phyloP scores from a whole-genome alignment of 2,113 vertebrate species.

The Athene cunicularia region DNA sequence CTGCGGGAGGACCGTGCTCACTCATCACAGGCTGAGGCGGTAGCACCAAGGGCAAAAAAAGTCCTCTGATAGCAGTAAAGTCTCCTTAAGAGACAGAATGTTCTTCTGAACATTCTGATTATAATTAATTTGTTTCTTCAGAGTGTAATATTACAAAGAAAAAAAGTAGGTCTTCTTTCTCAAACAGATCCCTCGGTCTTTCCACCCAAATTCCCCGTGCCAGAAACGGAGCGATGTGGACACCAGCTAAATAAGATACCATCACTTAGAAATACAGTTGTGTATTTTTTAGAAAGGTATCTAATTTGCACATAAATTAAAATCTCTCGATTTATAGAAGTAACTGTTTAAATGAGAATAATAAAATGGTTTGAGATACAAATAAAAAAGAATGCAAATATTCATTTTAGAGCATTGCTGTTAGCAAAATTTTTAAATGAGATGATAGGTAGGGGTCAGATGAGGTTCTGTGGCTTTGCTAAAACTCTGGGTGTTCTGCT shows the following conservation, averaged over 20 bases:
- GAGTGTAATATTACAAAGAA: neutral
- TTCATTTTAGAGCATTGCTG: neutral
- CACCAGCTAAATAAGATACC: neutral
- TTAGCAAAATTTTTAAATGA: neutral
- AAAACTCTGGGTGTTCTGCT: neutral
- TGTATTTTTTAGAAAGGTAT: neutral
- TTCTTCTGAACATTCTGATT: neutral
- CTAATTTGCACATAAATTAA: neutral
- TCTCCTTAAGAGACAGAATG: neutral
- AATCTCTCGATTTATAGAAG: neutral
- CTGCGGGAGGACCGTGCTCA: rapidly evolving
- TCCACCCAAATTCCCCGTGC: neutral
- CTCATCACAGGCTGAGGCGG: rapidly evolving
- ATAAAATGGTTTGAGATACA: neutral
- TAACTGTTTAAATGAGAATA: neutral
- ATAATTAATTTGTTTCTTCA: neutral
- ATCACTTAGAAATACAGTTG: neutral
- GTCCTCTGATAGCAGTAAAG: neutral
- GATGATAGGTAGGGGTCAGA: neutral
- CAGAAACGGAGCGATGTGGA: neutral
- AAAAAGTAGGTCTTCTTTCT: neutral
- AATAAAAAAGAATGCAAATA: neutral
- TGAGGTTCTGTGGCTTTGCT: neutral
- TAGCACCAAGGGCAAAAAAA: neutral
- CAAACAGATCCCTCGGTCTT: neutral